These are phyloP conservation scores for Boleophthalmus pectinirostris DNA, from an alignment of 2,113 vertebrate genomes.

Conservation along the genomic window DNA sequence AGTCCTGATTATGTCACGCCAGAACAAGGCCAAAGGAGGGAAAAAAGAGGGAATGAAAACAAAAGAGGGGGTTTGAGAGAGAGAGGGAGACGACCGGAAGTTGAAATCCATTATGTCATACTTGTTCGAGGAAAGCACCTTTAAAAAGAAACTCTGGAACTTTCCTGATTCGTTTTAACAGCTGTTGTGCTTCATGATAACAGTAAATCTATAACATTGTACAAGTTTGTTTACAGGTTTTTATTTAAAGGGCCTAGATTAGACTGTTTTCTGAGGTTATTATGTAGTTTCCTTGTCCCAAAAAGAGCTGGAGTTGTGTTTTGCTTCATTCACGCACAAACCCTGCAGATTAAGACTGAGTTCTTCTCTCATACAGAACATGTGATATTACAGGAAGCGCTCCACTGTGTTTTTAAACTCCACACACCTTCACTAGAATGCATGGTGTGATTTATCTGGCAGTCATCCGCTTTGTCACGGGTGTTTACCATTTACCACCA, in stretches of 20 bases:
- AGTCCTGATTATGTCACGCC: constrained; percentile 60
- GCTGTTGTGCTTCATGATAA: neutral
- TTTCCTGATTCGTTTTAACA: neutral
- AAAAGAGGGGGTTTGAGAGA: constrained; percentile 43
- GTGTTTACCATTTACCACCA: no score
- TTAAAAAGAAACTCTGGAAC: neutral
- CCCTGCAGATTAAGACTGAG: no score
- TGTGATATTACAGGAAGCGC: no score
- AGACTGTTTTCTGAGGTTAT: no score
- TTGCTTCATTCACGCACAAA: no score
- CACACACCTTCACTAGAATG: no score
- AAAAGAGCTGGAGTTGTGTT: no score
- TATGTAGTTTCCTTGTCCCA: no score
- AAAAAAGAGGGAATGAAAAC: constrained; percentile 53
- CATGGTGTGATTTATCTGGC: no score
- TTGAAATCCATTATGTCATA: constrained; percentile 4
- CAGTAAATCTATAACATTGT: neutral
- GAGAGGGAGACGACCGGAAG: constrained; percentile 2
- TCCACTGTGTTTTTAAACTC: no score
- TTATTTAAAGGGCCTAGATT: neutral
- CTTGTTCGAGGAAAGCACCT: constrained; percentile 1
- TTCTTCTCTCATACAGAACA: no score
- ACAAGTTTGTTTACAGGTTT: neutral
- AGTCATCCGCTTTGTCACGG: no score
- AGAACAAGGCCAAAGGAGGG: constrained; percentile 55